These are phyloP conservation scores for Clarias laeviceps DNA, from an alignment of 2,797 vertebrate genomes.

Conservation along the genomic window DNA sequence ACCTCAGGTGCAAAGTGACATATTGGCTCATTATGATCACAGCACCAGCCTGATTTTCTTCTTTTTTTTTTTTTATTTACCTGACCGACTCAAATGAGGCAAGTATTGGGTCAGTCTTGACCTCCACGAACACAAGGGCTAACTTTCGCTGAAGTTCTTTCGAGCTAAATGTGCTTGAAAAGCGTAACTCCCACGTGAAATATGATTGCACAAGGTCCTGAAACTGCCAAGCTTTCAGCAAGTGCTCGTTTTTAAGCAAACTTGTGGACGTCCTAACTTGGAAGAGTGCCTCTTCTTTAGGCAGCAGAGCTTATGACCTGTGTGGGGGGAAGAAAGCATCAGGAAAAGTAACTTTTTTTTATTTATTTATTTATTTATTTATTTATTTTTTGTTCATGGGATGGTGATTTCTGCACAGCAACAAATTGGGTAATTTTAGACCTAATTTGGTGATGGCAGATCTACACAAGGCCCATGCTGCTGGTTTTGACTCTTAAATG, in stretches of 20 bases:
- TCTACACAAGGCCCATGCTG: slow-evolving; percentile 17
- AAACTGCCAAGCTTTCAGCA: slow-evolving; percentile 24
- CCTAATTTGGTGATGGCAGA: slow-evolving; percentile 13
- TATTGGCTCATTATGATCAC: slow-evolving; percentile 22
- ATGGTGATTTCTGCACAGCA: slow-evolving; percentile 14
- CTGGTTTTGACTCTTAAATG: slow-evolving; percentile 35
- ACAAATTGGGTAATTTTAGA: not conserved
- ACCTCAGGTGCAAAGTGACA: slow-evolving; percentile 15
- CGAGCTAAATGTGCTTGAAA: slow-evolving; percentile 43
- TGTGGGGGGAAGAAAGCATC: not conserved
- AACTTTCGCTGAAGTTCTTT: slow-evolving; percentile 29
- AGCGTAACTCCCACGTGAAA: slow-evolving; percentile 45
- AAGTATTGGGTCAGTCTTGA: slow-evolving; percentile 43
- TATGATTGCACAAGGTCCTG: slow-evolving; percentile 39
- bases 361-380: not conserved
- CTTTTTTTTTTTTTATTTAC: not conserved
- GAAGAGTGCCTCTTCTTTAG: slow-evolving; percentile 9
- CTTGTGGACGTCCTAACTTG: slow-evolving; percentile 5
- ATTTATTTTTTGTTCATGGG: not conserved
- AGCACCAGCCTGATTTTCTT: slow-evolving; percentile 2
- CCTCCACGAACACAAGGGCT: slow-evolving; percentile 3
- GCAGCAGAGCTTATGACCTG: not conserved
- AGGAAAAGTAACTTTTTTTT: not conserved
- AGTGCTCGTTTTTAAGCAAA: slow-evolving; percentile 13
- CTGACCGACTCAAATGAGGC: slow-evolving; percentile 9